Conservation (phyloP, 2,888 invertebrate species). For the Keiferia lycopersicella region DNA sequence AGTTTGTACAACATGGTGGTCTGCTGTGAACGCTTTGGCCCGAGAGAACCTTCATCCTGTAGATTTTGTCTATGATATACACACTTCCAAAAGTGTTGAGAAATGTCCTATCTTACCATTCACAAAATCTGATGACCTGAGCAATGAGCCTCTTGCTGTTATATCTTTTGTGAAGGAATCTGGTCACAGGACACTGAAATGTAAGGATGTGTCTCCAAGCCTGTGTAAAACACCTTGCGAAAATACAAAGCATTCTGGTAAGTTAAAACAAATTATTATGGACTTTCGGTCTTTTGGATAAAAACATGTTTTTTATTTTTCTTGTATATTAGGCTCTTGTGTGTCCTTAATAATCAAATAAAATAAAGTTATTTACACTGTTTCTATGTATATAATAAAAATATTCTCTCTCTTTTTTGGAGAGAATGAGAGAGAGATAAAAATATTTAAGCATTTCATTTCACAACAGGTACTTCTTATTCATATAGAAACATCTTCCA, state of each 20-base stretch:
- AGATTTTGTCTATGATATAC: constrained; percentile 61
- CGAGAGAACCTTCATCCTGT: constrained; percentile 58
- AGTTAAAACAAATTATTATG: no score
- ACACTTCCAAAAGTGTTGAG: constrained; percentile 39
- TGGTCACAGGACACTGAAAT: constrained; percentile 43
- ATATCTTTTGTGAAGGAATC: background rate
- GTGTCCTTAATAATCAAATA: no score
- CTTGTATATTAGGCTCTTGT: no score
- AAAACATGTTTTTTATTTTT: no score
- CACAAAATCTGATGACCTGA: constrained; percentile 55
- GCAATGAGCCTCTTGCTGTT: constrained; percentile 59
- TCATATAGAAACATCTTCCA: no score
- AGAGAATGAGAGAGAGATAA: no score
- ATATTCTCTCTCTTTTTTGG: no score
- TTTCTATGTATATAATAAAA: no score
- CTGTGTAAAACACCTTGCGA: constrained; percentile 61
- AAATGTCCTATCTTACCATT: constrained; percentile 38
- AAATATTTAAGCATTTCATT: no score
- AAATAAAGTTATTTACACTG: no score
- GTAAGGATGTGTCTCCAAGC: constrained; percentile 50
- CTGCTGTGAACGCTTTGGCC: constrained; percentile 56
- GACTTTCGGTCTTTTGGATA: no score
- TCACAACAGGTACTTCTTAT: no score
- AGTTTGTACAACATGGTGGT: constrained; percentile 68
- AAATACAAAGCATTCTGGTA: constrained; percentile 60